phyloP scores from a whole-genome alignment of 2,888 invertebrate genomes.

The Nemurella pictetii region DNA sequence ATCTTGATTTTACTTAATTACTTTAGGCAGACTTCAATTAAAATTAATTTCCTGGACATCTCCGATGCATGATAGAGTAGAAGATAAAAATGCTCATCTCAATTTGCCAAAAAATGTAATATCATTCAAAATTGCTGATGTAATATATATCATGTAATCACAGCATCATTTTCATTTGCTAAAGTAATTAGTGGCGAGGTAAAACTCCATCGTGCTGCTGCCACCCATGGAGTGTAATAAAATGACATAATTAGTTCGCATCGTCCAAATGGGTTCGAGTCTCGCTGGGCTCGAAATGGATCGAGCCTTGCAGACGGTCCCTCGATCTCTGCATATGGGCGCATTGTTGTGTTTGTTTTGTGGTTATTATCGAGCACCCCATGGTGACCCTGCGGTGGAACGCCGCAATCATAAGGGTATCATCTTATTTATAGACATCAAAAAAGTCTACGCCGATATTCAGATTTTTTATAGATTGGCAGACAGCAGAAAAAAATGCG shows the following conservation, averaged over 20 bases:
- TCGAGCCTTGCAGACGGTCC: not conserved
- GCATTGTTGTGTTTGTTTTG: not conserved
- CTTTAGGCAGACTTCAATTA: not conserved
- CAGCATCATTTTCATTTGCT: not conserved
- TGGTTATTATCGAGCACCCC: conserved; percentile 5
- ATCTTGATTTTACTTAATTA: not conserved
- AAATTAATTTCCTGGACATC: not conserved
- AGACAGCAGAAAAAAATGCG: not conserved
- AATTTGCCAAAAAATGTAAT: not conserved
- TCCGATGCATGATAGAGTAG: not conserved
- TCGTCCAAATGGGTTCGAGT: not conserved
- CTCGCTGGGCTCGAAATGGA: not conserved
- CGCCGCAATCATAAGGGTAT: conserved; percentile 9
- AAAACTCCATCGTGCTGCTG: not conserved
- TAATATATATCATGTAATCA: not conserved
- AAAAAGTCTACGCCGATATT: not conserved
- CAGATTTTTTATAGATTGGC: not conserved
- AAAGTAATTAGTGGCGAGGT: not conserved
- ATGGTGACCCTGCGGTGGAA: not conserved
- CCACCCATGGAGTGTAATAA: not conserved
- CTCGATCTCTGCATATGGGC: not conserved
- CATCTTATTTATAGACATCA: not conserved
- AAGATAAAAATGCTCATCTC: not conserved
- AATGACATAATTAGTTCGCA: not conserved
- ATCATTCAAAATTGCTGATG: not conserved